Percentiles rank a stretch among this genome's conserved stretches.
These are phyloP conservation scores for Zonitis immaculata DNA, from an alignment of 2,888 invertebrate species.

Conservation along the genomic window DNA sequence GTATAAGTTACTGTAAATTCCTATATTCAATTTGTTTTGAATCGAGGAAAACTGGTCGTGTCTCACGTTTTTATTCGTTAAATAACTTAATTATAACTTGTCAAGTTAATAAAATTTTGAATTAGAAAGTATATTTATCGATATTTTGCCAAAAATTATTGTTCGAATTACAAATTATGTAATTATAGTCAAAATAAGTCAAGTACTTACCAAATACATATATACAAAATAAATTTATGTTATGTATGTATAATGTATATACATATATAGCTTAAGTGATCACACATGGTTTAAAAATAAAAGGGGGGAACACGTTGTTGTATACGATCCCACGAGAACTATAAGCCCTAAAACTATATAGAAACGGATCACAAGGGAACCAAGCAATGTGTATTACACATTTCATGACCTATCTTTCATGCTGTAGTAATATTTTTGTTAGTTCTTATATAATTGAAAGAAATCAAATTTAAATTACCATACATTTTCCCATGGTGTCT, in stretches of 20 bases:
- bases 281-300: background rate
- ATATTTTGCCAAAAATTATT: too few relatives aligned
- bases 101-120: too few relatives aligned
- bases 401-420: slow-evolving; percentile 29
- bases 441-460: slow-evolving; percentile 2
- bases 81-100: too few relatives aligned
- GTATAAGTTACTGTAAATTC: too few relatives aligned
- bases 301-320: background rate
- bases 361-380: slow-evolving; percentile 23
- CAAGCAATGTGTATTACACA: slow-evolving; percentile 32
- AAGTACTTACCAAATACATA: too few relatives aligned
- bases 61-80: too few relatives aligned
- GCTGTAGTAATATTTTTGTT: slow-evolving; percentile 3
- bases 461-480: background rate
- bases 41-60: too few relatives aligned
- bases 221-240: too few relatives aligned
- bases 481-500: background rate
- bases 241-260: too few relatives aligned
- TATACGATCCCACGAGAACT: slow-evolving; percentile 19
- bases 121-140: too few relatives aligned
- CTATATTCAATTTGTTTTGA: too few relatives aligned
- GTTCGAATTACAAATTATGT: background rate
- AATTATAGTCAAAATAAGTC: background rate
- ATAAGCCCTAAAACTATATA: slow-evolving; percentile 14
- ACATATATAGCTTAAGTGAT: too few relatives aligned